Conservation (phyloP, 1,140 invertebrate genomes). For the Holcopasites calliopsidis region DNA sequence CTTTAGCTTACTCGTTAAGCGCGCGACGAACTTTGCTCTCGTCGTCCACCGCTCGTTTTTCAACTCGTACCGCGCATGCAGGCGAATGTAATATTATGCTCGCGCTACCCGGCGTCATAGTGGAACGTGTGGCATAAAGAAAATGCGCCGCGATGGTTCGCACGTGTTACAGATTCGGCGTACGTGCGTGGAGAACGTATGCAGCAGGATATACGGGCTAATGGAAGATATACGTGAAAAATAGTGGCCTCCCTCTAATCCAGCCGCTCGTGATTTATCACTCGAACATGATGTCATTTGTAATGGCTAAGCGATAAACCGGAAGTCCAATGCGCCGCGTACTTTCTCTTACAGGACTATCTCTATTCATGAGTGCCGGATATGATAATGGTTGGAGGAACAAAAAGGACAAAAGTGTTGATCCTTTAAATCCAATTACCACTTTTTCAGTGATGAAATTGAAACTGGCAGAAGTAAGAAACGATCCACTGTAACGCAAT, state of each 20-base stretch:
- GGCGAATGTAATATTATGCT: too few species aligned
- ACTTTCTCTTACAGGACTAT: slow-evolving; percentile 31
- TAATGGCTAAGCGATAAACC: slow-evolving; percentile 44
- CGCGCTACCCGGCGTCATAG: neutral
- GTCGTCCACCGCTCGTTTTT: neutral
- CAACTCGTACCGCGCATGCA: neutral
- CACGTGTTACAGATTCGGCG: slow-evolving; percentile 30
- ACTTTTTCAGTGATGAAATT: too few species aligned
- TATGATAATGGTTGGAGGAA: slow-evolving; percentile 16
- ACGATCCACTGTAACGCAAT: neutral
- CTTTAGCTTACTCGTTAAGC: neutral
- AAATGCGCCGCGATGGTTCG: slow-evolving; percentile 15
- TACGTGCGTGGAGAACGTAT: slow-evolving; percentile 26
- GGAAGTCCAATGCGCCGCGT: slow-evolving; percentile 18
- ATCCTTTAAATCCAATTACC: neutral
- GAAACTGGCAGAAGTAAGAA: too few species aligned
- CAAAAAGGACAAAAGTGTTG: too few species aligned
- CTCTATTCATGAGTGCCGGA: slow-evolving; percentile 8
- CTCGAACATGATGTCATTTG: slow-evolving; percentile 40
- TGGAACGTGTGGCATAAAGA: neutral
- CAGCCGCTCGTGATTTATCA: slow-evolving; percentile 34
- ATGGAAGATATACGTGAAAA: slow-evolving; percentile 41
- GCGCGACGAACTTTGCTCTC: too few species aligned
- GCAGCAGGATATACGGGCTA: neutral
- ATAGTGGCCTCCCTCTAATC: slow-evolving; percentile 21